Base-by-base conservation (phyloP, 1,140 invertebrate genomes). In the Planococcus citri region DNA sequence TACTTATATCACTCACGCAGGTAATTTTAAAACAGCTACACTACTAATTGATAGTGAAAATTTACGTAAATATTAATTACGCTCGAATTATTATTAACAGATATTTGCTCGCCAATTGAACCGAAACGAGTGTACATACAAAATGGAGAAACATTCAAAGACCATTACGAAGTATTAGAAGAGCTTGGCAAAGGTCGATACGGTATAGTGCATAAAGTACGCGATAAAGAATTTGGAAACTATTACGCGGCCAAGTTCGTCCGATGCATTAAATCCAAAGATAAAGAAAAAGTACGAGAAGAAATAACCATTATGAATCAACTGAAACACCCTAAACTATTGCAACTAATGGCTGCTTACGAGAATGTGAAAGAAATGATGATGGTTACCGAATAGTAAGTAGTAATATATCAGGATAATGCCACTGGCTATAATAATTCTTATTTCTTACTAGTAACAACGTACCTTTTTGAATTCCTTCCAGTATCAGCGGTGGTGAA, bases 361-460 rank as follows among this genome's bases (percentile, higher is more conserved):
- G 91, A 95, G 73, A 87, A 86, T 74, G 83, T 86, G 17, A 83
- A 87, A 72, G 92, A 97, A 80, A 90, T 94, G 77, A 85, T 94
- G 27, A 89, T 98, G 82, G 85, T 98, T 22, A 92, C 92, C 76
- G 94, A 98, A 84, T 95, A 93, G 94, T 96, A 83, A 88, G 91
- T 87, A 71, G 10, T 37, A 37, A 37, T 37, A 8, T n/a, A n/a
- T n/a, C n/a, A 37, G 6, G 33, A 29, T 68, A n/a, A n/a, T 33
- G 2, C 21, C 17, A 60, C 21, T 9, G 6, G 17, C 57, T 60
- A n/a, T n/a, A 6, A 6, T 8, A 64, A 10, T 64, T 21, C 3
- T 64, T 4, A 64, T 6, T 58, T n/a, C 51, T 58, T 58, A n/a
- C 17, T 6, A 8, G 51, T 58, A 58, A n/a, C 17, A 64, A 60